Evolutionary conservation across 35 echinoderm and acorn worm species (phyloP), one percentile per base, ranked within the genome.

Genomic region (Acanthaster planci): DNA sequence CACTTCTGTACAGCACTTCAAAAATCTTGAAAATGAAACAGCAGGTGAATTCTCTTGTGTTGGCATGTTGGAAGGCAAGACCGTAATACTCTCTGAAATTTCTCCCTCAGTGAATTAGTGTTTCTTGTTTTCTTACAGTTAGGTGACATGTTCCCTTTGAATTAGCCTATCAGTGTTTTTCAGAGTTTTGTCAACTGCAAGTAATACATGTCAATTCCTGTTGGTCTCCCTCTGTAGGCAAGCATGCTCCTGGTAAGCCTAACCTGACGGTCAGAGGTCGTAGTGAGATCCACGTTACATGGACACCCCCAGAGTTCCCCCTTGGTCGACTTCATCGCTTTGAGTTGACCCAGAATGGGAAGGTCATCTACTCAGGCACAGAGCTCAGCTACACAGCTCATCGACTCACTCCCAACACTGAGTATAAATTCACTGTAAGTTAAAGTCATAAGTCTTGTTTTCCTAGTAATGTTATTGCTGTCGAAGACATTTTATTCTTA

Each of bases 351-450:
- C 58, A 84, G 38, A 92, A 99, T 30, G 92, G 96, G 2, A 94
- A 93, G 35, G 96, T 99, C 15, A 82, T 99, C 9, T 99, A 99
- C 79, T 99, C 96, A 39, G 96, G 96, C n/a, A 88, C 80, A 12
- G 96, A 99, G 44, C 86, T 91, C 17, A 88, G 78, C 56, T 94
- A 87, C 47, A 99, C 85, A 1, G 89, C 82, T 31, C 77, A 84
- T 2, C 79, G 92, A 60, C 92, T 99, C 34, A 91, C 76, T 18
- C 92, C 88, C 27, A 79, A 90, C 19, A 94, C 96, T 10, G 96
- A 99, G 35, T 99, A 99, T 84, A 79, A 80, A 37, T 99, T 94
- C 39, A 99, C 92, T 39, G 96, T 99, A 80, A 92, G 83, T 84
- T 4, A 27, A 58, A 59, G 19, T 15, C 27, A 19, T 18, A n/a